Evolutionary conservation across 2,113 vertebrate genomes (phyloP), one percentile per base, ranked within the genome.

Genomic region (Oophaga pumilio): DNA sequence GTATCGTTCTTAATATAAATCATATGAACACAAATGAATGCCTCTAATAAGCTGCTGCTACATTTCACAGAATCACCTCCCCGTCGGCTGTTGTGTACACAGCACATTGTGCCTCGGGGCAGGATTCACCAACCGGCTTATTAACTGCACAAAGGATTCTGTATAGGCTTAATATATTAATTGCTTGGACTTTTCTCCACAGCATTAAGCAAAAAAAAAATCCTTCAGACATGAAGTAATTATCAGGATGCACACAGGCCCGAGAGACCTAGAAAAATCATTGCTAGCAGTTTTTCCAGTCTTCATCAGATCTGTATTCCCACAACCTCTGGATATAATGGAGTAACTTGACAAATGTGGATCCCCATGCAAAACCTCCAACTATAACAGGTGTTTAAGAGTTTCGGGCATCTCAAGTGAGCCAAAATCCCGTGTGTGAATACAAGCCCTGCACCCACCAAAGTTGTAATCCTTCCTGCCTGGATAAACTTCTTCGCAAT

Each of bases 141-240:
- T 85, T 85, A 60, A n/a, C 52, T n/a, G 24, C 6, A 76, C 69
- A 85, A 33, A 24, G 56, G 43, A 76, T 85, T 76, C 28, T 26
- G 12, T 24, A 71, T 14, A 69, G 69, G 53, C 79, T 43, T 81
- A 64, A 82, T 66, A n/a, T 12, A 49, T 64, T 66, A 64, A 82
- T 82, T 82, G 60, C 79, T 22, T 13, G 56, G 33, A 43, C 43
- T 60, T 22, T 50, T 14, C n/a, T 82, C 20, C 28, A 15, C 60
- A 24, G 20, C 33, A 66, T 66, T n/a, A 82, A 82, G 76, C 15
- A 57, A 56, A 78, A 56, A 78, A 26, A 49, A 82, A 64, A 82
- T n/a, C 59, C 53, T n/a, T 18, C 4, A 57, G 6, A 78, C 76
- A 24, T 3, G 15, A 22, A 82, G 33, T 24, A 66, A 49, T 66